A percentile compares a stretch with the other conserved stretches of the same genome.
These are phyloP conservation scores for Mya arenaria DNA, from an alignment of 1,140 invertebrate genomes.

Conservation along the genomic window DNA sequence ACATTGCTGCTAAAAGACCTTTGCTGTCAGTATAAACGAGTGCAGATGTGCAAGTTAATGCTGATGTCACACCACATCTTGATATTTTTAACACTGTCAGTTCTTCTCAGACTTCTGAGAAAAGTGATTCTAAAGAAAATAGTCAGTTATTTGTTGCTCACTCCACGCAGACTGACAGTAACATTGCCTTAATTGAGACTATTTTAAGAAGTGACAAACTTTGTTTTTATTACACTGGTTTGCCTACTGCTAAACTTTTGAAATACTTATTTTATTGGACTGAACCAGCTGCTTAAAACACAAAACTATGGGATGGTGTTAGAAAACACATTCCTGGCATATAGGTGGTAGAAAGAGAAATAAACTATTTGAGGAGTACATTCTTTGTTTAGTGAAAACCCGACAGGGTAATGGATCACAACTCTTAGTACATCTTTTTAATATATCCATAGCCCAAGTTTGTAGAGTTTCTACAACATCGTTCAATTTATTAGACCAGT, in stretches of 20 bases:
- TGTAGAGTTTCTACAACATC: constrained; percentile 11
- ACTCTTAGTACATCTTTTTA: constrained; percentile 20
- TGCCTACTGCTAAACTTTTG: constrained; percentile 10
- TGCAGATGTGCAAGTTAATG: not conserved
- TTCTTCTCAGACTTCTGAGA: not conserved
- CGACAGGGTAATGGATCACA: constrained; percentile 7
- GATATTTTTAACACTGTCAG: not conserved
- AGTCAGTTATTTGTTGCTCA: not conserved
- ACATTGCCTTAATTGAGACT: constrained; percentile 2
- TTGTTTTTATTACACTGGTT: constrained; percentile 29
- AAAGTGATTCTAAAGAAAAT: not conserved
- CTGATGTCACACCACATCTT: not conserved
- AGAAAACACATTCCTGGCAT: constrained; percentile 15
- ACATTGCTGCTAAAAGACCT: not conserved
- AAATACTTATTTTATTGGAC: constrained; percentile 12
- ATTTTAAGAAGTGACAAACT: not conserved
- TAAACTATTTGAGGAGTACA: constrained; percentile 27
- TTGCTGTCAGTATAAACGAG: not conserved
- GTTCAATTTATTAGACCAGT: constrained; percentile 32
- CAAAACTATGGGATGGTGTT: constrained; percentile 20
- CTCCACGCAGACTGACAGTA: not conserved
- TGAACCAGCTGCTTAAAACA: not conserved
- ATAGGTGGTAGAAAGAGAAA: not conserved
- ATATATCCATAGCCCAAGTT: constrained; percentile 8
- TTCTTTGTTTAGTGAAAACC: constrained; percentile 15